Evolutionary conservation across 2,113 vertebrate species (phyloP).

Genomic region (Bostrychus sinensis): DNA sequence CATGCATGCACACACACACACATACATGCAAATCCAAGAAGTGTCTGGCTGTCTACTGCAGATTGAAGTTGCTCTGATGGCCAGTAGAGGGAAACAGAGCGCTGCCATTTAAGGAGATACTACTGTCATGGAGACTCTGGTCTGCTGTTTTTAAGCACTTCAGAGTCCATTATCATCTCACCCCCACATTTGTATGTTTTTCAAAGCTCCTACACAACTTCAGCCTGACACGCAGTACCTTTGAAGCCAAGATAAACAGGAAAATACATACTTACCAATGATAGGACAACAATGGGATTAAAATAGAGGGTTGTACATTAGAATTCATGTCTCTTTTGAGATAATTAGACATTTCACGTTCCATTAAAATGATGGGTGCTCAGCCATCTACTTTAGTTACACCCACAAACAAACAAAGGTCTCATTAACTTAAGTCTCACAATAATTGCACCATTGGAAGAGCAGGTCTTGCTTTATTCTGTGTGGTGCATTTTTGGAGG

Average conservation of each 20-base stretch:
- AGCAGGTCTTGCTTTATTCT: too few species aligned
- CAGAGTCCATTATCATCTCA: slow-evolving; percentile 32
- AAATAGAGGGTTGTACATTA: not conserved
- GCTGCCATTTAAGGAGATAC: slow-evolving; percentile 36
- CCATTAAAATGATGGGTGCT: not conserved
- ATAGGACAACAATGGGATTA: not conserved
- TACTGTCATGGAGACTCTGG: slow-evolving; percentile 33
- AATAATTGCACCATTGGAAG: too few species aligned
- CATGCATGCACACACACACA: not conserved
- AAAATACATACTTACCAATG: not conserved
- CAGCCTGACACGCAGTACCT: not conserved
- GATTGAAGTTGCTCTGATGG: slow-evolving; percentile 33
- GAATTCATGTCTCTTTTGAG: not conserved
- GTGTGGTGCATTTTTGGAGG: too few species aligned
- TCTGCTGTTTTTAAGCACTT: slow-evolving; percentile 37
- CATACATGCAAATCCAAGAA: too few species aligned
- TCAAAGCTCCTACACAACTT: slow-evolving; percentile 14
- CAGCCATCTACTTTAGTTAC: not conserved
- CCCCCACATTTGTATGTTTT: slow-evolving; percentile 14
- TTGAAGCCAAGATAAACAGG: not conserved
- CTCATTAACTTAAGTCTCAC: not conserved
- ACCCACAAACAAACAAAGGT: not conserved
- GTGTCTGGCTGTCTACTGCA: slow-evolving; percentile 8
- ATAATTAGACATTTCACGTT: not conserved
- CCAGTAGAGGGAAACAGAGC: slow-evolving; percentile 79